Conservation (phyloP, 2,113 vertebrate species). For the Tenrec ecaudatus region DNA sequence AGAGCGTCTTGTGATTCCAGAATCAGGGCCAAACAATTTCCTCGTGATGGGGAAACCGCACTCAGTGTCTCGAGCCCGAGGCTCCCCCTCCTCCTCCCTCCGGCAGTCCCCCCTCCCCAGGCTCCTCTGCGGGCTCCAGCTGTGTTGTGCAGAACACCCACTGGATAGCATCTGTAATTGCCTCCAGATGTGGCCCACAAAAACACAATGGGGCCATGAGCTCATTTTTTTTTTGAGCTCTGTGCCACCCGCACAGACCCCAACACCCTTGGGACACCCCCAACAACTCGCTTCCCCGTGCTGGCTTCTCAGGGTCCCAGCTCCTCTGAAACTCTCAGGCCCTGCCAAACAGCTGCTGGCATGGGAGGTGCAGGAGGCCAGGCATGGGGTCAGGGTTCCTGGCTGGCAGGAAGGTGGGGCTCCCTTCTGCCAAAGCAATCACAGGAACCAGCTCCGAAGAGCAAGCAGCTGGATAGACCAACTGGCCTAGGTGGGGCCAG, state of each 20-base stretch:
- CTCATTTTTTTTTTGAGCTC: conserved; percentile 73
- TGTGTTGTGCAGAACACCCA: conserved; percentile 83
- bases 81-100: conserved; percentile 66
- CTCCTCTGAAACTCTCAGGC: not conserved
- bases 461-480: conserved; percentile 74
- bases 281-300: not conserved
- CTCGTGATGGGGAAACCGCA: conserved; percentile 85
- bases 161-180: conserved; percentile 84
- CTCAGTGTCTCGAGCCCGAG: conserved; percentile 71
- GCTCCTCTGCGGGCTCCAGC: conserved; percentile 80
- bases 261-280: conserved; percentile 13
- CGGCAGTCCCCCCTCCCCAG: conserved; percentile 50
- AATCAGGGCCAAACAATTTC: conserved; percentile 83
- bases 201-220: conserved; percentile 81
- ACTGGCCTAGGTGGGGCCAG: conserved; percentile 47
- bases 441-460: conserved; percentile 58
- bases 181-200: conserved; percentile 80
- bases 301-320: conserved; percentile 26
- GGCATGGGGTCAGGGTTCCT: conserved; percentile 70
- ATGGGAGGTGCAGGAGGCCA: conserved; percentile 58
- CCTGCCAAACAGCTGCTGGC: conserved; percentile 80
- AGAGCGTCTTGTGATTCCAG: conserved; percentile 83
- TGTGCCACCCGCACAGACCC: conserved; percentile 33
- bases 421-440: conserved; percentile 80
- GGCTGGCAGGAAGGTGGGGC: conserved; percentile 74